Conservation (phyloP, 2,888 invertebrate genomes). For the Drosophila stalkeri region DNA sequence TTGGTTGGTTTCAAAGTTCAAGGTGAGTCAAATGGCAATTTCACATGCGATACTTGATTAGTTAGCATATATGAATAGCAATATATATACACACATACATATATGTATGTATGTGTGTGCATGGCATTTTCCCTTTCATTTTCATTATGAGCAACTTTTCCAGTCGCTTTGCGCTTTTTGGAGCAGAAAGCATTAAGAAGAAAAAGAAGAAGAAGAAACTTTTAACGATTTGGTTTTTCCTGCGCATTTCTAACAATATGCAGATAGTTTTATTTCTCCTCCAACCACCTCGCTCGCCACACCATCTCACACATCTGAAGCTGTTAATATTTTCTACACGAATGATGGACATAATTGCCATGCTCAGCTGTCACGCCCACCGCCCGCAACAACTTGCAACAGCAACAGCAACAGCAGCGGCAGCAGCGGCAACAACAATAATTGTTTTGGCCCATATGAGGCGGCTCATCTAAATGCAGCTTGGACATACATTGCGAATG, state of each 20-base stretch:
- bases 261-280: constrained; percentile 49
- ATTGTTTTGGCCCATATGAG: constrained; percentile 80
- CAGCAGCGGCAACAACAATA: constrained; percentile 46
- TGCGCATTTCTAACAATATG: constrained; percentile 57
- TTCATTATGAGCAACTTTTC: constrained; percentile 59
- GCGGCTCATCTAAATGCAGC: constrained; percentile 52
- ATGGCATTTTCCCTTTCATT: constrained; percentile 66
- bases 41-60: constrained; percentile 73
- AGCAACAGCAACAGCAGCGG: neutral
- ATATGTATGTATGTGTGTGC: constrained; percentile 7
- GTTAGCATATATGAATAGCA: constrained; percentile 24
- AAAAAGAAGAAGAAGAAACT: constrained; percentile 35
- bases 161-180: constrained; percentile 80
- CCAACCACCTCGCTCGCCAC: neutral
- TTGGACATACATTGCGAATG: constrained; percentile 73
- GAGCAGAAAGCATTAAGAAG: constrained; percentile 74
- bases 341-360: constrained; percentile 77
- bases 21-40: constrained; percentile 77
- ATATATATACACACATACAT: neutral
- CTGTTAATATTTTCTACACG: constrained; percentile 71
- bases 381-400: constrained; percentile 43
- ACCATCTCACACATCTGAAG: constrained; percentile 12
- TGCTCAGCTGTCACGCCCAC: constrained; percentile 59
- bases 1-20: constrained; percentile 69
- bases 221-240: constrained; percentile 45